Evolutionary conservation across 2,888 invertebrate species (phyloP).

Genomic region (Dryobota labecula): DNA sequence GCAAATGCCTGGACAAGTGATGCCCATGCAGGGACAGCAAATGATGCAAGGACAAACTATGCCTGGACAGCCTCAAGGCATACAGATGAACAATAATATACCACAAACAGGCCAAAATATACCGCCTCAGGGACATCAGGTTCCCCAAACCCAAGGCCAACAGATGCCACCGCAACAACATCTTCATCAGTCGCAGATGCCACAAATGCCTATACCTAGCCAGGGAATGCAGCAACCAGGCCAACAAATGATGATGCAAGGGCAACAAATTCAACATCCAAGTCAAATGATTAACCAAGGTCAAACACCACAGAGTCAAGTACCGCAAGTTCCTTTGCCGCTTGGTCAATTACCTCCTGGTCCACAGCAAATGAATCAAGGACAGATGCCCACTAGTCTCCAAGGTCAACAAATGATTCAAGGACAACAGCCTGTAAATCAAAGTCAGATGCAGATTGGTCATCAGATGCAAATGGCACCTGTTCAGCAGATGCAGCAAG

Average conservation of each 20-base stretch:
- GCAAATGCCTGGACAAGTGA: constrained; percentile 74
- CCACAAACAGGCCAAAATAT: constrained; percentile 71
- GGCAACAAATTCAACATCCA: constrained; percentile 72
- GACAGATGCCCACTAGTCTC: constrained; percentile 57
- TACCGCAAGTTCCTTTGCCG: constrained; percentile 53
- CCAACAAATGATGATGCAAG: constrained; percentile 77
- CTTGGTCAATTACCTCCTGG: constrained; percentile 58
- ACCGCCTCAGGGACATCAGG: constrained; percentile 71
- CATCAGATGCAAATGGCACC: constrained; percentile 65
- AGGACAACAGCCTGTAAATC: constrained; percentile 57
- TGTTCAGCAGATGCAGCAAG: constrained; percentile 55
- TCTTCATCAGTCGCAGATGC: constrained; percentile 63
- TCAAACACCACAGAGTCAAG: constrained; percentile 72
- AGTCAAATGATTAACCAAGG: constrained; percentile 74
- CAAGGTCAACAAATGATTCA: constrained; percentile 69
- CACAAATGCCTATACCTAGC: constrained; percentile 71
- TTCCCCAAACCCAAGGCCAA: constrained; percentile 69
- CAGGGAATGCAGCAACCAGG: constrained; percentile 71
- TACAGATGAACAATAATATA: constrained; percentile 74
- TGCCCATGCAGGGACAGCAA: constrained; percentile 72
- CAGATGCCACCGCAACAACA: constrained; percentile 64
- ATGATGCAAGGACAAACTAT: constrained; percentile 55
- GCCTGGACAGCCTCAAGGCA: constrained; percentile 63
- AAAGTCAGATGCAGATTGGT: constrained; percentile 64
- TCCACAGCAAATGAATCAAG: constrained; percentile 65